Conservation (phyloP, 2,113 vertebrate species). For the Lipophrys pholis region DNA sequence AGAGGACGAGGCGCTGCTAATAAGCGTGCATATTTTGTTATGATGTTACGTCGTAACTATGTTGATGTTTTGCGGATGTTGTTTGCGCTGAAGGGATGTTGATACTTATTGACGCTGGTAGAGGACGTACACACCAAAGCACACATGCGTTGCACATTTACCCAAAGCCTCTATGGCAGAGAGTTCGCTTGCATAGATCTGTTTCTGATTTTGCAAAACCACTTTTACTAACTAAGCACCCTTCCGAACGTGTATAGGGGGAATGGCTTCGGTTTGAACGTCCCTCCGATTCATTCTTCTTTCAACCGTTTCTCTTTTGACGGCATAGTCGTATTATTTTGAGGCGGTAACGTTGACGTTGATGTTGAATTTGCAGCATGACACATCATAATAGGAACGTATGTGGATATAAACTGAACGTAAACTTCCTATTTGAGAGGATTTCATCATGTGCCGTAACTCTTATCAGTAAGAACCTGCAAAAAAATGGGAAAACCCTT, state of each 20-base stretch:
- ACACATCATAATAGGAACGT: no score
- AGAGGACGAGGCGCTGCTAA: constrained; percentile 50
- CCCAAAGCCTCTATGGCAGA: constrained; percentile 1
- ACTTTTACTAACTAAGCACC: neutral
- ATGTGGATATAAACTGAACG: no score
- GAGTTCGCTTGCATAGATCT: constrained; percentile 20
- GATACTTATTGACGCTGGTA: constrained; percentile 32
- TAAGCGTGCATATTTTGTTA: constrained; percentile 59
- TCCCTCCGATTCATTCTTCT: neutral
- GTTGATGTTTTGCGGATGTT: constrained; percentile 69
- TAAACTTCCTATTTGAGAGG: no score
- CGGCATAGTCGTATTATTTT: no score
- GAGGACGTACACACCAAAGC: constrained; percentile 23
- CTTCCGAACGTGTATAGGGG: constrained; percentile 1
- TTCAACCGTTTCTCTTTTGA: no score
- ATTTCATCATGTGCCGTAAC: no score
- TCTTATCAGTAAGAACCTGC: no score
- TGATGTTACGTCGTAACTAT: constrained; percentile 59
- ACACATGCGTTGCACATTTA: constrained; percentile 68
- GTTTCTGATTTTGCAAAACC: constrained; percentile 35
- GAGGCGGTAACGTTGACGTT: no score
- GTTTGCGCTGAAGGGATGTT: constrained; percentile 54
- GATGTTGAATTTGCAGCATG: no score
- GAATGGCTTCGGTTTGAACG: neutral
- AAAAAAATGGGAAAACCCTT: no score